Evolutionary conservation across 2,113 vertebrate genomes (phyloP).

Genomic region (Phalacrocorax carbo): DNA sequence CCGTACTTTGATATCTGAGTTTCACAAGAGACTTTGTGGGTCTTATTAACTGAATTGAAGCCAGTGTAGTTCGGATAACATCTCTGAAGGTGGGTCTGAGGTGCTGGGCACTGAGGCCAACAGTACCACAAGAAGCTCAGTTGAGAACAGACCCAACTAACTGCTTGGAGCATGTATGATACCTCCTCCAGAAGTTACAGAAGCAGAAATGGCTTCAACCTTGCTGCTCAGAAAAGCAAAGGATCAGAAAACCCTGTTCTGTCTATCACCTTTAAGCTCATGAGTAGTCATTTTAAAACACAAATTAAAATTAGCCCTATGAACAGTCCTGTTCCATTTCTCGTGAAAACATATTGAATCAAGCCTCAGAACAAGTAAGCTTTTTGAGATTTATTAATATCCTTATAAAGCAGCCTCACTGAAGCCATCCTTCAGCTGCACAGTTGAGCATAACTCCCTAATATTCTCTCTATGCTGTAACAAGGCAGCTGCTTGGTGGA

Average conservation of each 20-base stretch:
- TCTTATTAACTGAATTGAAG: background rate
- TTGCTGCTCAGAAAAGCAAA: background rate
- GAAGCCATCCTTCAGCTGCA: background rate
- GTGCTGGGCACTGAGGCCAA: background rate
- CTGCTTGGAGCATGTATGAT: rapidly evolving
- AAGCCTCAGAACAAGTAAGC: background rate
- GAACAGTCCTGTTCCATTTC: background rate
- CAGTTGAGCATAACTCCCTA: background rate
- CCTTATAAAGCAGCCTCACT: background rate
- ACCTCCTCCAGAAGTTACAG: background rate
- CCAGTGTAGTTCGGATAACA: background rate
- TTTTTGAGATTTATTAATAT: background rate
- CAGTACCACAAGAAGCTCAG: background rate
- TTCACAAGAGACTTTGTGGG: background rate
- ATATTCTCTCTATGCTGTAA: background rate
- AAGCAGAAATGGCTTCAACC: background rate
- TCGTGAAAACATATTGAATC: background rate
- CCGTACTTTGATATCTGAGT: background rate
- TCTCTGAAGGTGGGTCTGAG: background rate
- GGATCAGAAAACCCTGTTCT: background rate
- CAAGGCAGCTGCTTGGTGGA: background rate
- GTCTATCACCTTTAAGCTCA: background rate
- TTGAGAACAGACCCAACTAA: background rate
- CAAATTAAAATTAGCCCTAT: background rate
- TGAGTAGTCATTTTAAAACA: background rate